Base-by-base conservation (phyloP, 2,797 vertebrate genomes). In the Dryobates pubescens region DNA sequence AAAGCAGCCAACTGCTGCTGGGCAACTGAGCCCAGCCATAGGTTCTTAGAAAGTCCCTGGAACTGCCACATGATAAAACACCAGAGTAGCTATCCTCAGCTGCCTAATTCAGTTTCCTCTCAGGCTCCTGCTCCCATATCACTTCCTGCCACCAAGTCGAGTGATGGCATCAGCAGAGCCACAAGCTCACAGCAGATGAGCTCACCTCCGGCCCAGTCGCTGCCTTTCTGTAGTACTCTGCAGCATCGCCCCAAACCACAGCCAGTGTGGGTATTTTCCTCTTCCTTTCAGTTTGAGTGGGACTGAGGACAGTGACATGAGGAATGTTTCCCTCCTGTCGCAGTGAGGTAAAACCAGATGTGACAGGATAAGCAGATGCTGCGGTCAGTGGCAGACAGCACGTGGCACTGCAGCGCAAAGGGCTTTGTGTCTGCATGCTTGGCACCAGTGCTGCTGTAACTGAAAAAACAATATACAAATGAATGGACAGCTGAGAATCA, bases 21-120 rank as follows among this genome's bases (percentile, higher is more conserved):
- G 62, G 68, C 86, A 69, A 79, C 62, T 89, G 58, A 74, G 78
- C 86, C 79, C 81, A 45, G 6, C 61, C 58, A 61, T 6, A 3
- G 32, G 51, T 96, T 96, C 94, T 95, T 92, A 94, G 92, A 89
- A 96, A 83, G 86, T 82, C 81, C 91, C 89, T 93, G 86, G 94
- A 94, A 96, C 87, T 73, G 91, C 80, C 70, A 7, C 62, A 38
- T 15, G 89, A 75, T 83, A 17, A 62, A 86, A 47, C 32, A 34
- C 68, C 59, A 14, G 69, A 53, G 57, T 47, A 82, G 86, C 68
- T 95, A 90, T 93, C 94, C 90, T 95, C 94, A 88, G 79, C 43
- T 65, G 82, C 88, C 93, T 16, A 5, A 7, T 36, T 88, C 86
- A 49, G 90, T 83, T 96, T 96, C 95, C 94, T 93, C 70, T 80